Conservation (phyloP, 2,888 invertebrate species). For the Hyles lineata region DNA sequence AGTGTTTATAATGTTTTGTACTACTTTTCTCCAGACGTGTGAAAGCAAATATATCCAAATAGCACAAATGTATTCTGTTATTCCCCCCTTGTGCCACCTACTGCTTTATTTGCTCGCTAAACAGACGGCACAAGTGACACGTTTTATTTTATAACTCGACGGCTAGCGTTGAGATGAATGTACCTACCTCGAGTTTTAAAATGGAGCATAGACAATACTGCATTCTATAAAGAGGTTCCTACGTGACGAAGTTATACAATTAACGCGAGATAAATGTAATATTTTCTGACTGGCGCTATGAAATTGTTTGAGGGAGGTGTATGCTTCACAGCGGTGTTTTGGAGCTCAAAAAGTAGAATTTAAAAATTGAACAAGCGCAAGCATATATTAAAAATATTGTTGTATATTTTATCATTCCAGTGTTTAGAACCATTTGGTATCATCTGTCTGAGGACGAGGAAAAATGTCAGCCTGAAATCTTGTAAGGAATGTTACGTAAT, state of each 20-base stretch:
- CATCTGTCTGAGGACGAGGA: too few species aligned
- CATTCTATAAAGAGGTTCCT: neutral
- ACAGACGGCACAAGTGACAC: neutral
- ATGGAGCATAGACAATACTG: neutral
- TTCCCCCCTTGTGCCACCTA: neutral
- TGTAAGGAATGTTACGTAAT: too few species aligned
- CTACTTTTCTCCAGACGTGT: neutral
- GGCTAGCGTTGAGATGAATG: neutral
- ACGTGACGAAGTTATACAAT: neutral
- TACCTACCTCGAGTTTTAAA: neutral
- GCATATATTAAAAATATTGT: too few species aligned
- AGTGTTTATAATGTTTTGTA: neutral
- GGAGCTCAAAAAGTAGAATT: too few species aligned
- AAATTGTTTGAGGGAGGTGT: too few species aligned
- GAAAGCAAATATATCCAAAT: neutral
- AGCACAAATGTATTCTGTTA: neutral
- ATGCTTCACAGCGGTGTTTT: too few species aligned
- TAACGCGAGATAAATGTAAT: too few species aligned
- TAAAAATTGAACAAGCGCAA: too few species aligned
- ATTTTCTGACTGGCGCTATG: too few species aligned
- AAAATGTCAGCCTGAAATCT: too few species aligned
- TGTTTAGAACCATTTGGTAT: too few species aligned
- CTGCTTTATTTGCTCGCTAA: neutral
- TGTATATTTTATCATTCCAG: too few species aligned
- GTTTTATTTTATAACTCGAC: constrained; percentile 2